Conservation (phyloP, 2,113 vertebrate species). For the Taxidea taxus region DNA sequence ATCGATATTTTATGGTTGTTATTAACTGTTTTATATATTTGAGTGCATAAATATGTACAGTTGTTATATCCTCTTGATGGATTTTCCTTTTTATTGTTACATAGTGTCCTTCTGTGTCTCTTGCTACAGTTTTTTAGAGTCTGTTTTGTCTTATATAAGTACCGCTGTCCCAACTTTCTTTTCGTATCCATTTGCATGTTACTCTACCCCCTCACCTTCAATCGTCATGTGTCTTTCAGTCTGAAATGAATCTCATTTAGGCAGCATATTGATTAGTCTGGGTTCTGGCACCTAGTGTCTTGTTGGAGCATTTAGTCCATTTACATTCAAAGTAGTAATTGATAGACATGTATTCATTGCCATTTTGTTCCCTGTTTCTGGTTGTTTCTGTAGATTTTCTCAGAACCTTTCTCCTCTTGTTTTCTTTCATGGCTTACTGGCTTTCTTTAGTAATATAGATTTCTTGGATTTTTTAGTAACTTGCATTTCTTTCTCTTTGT, state of each 20-base stretch:
- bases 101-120: background rate
- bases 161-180: background rate
- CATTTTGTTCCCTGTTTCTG: too few relatives aligned
- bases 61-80: background rate
- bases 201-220: background rate
- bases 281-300: background rate
- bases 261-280: background rate
- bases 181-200: background rate
- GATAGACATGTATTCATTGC: too few relatives aligned
- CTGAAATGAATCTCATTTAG: background rate
- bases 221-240: background rate
- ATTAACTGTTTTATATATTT: background rate
- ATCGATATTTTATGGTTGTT: background rate
- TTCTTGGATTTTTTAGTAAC: background rate
- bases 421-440: too few relatives aligned
- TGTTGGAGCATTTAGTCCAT: background rate
- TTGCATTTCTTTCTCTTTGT: background rate
- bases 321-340: background rate
- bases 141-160: background rate
- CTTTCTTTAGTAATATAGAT: too few relatives aligned
- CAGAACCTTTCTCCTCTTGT: too few relatives aligned
- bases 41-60: background rate
- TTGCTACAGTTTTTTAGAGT: background rate
- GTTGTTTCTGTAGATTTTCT: too few relatives aligned
- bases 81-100: background rate